Evolutionary conservation across 2,113 vertebrate genomes (phyloP).

Genomic region (Paracanthobrama guichenoti): DNA sequence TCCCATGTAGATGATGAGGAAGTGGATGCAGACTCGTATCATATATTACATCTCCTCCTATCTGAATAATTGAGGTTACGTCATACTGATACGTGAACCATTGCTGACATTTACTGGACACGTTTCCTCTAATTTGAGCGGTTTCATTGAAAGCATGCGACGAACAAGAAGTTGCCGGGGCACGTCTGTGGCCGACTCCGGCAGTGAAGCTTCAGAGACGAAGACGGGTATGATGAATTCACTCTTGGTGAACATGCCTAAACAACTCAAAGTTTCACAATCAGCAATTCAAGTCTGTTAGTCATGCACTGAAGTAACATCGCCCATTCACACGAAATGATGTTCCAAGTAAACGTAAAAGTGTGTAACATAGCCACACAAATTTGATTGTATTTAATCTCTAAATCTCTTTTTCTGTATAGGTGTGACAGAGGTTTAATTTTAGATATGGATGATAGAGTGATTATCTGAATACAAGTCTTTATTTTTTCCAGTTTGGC

Average conservation of each 20-base stretch:
- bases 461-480: neutral
- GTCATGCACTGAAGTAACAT: neutral
- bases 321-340: neutral
- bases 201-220: conserved; percentile 35
- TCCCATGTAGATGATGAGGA: neutral
- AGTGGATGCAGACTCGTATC: neutral
- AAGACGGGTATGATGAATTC: conserved; percentile 63
- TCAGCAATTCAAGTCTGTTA: neutral
- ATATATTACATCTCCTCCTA: neutral
- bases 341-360: neutral
- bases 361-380: neutral
- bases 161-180: conserved; percentile 61
- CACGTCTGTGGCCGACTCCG: conserved; percentile 37
- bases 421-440: neutral
- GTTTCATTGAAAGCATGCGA: conserved; percentile 61
- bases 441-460: too few species aligned
- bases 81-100: neutral
- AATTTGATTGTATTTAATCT: neutral
- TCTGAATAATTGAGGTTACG: neutral
- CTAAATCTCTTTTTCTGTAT: neutral
- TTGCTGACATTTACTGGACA: too few species aligned
- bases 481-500: conserved; percentile 72
- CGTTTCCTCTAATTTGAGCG: neutral
- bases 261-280: neutral
- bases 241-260: neutral